Base-by-base conservation (phyloP, 2,113 vertebrate species). In the Macroglossus sobrinus region DNA sequence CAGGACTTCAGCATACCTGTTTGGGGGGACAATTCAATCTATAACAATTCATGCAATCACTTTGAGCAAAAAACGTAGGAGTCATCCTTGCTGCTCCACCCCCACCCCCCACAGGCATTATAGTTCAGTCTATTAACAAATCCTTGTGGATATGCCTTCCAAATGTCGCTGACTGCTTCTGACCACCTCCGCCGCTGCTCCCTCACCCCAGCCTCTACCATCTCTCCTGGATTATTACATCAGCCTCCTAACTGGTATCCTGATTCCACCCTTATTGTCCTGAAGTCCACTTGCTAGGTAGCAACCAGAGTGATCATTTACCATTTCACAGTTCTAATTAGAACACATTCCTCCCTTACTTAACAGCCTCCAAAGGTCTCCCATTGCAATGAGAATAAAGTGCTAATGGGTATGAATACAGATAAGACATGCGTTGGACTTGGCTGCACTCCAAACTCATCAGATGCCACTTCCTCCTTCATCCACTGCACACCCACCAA, bases 141-240 rank as follows among this genome's bases (percentile, higher is more conserved):
- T 76, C 47, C 0, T 15, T 1, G 7, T 64, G 11, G 8, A 3
- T 33, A 13, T 84, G 45, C 9, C 30, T 90, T 53, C 40, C 74
- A 55, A 87, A 64, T 22, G 7, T 38, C 78, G 50, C 59, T 71
- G 47, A 47, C 38, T 4, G 3, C 21, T 59, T 78, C 55, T 94
- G 4, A 40, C 10, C 22, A 45, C 19, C 40, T n/a, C 16, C 30
- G 2, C n/a, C 0, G 4, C 50, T 38, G 14, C 16, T n/a, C 33
- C 19, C 30, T 43, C 24, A 47, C 15, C 24, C 26, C 2, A 26
- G 24, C 6, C 19, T 75, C 59, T 71, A 0, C 26, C 24, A 1
- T 75, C 28, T 59, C 22, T 64, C 19, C 38, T 33, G n/a, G 38
- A 45, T 38, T 80, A n/a, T 61, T 24, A 2, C 21, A 9, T 13